Evolutionary conservation across 2,888 invertebrate genomes (phyloP).

Genomic region (Calliopum simillimum): DNA sequence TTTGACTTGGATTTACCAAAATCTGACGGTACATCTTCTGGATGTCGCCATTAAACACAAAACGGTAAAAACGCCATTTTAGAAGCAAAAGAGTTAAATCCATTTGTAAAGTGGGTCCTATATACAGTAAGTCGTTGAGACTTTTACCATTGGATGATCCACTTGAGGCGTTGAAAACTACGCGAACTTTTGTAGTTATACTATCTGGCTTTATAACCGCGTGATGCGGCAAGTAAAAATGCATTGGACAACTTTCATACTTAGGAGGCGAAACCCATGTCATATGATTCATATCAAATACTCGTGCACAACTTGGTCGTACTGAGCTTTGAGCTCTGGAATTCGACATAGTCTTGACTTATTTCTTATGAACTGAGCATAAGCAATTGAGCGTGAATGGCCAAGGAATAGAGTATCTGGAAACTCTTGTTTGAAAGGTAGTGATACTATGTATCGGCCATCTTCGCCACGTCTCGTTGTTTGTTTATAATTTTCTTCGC

Average conservation of each 20-base stretch:
- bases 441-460: conserved; percentile 8
- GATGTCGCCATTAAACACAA: conserved; percentile 22
- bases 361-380: conserved; percentile 1
- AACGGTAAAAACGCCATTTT: conserved; percentile 23
- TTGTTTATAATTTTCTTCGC: not conserved
- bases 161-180: conserved; percentile 34
- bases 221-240: conserved; percentile 29
- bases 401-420: not conserved
- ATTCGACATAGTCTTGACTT: not conserved
- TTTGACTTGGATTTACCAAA: conserved; percentile 14
- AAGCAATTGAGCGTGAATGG: conserved; percentile 5
- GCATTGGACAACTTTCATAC: not conserved
- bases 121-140: conserved; percentile 27
- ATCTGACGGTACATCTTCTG: conserved; percentile 30
- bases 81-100: conserved; percentile 18
- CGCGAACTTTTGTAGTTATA: conserved; percentile 28
- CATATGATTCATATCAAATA: conserved; percentile 19
- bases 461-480: conserved; percentile 5
- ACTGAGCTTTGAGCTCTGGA: conserved; percentile 2
- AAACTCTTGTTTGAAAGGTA: conserved; percentile 2
- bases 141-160: conserved; percentile 21
- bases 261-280: not conserved
- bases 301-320: conserved; percentile 12
- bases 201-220: conserved; percentile 34
- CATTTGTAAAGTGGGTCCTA: conserved; percentile 20